A percentile compares a stretch with the other conserved stretches of the same genome.
Evolutionary conservation across 2,888 invertebrate species (phyloP).

Genomic region (Tipula helvola): DNA sequence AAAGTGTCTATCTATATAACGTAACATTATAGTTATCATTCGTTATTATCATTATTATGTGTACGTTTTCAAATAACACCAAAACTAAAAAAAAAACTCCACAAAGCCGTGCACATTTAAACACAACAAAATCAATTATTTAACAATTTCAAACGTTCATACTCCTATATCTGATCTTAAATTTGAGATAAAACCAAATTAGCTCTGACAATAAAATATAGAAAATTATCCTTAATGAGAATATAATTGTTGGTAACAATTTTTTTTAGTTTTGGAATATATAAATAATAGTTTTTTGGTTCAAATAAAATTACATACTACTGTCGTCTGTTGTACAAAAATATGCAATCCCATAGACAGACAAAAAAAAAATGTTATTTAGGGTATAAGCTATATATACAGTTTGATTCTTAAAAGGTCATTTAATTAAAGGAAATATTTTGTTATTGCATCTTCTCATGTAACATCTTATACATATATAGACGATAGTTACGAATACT

Average conservation of each 20-base stretch:
- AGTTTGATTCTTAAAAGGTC: background rate
- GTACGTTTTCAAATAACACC: background rate
- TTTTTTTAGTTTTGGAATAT: background rate
- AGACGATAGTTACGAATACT: background rate
- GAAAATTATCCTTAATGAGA: background rate
- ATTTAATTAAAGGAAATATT: background rate
- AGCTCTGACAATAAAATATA: background rate
- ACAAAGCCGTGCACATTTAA: background rate
- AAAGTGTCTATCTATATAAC: background rate
- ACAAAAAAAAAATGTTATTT: background rate
- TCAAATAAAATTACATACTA: background rate
- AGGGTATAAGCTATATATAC: background rate
- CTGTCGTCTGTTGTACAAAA: background rate
- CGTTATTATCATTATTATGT: background rate
- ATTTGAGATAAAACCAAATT: background rate
- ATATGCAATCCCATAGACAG: background rate
- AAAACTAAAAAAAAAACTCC: background rate
- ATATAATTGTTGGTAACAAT: background rate
- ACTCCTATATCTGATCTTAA: background rate
- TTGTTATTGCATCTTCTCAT: background rate
- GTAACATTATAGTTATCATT: background rate
- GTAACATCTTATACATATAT: background rate
- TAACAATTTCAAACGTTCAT: conserved; percentile 4
- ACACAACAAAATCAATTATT: background rate
- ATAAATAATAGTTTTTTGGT: background rate